phyloP scores from a whole-genome alignment of 1,140 invertebrate species.

The Camponotus floridanus region DNA sequence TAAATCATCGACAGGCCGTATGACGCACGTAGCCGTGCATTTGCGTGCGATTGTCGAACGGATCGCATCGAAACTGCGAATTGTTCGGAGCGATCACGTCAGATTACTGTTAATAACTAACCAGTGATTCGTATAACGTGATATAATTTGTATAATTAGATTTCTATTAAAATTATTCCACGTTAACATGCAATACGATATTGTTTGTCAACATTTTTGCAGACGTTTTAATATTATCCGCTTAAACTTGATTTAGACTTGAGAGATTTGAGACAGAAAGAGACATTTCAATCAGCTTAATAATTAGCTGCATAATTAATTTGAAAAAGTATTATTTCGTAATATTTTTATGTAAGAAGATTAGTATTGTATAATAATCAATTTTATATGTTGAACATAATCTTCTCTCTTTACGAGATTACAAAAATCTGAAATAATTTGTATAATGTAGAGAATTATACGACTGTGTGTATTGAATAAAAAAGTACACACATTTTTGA shows the following conservation, averaged over 20 bases:
- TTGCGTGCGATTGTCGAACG: slow-evolving; percentile 24
- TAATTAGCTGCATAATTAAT: slow-evolving; percentile 26
- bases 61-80: slow-evolving; percentile 40
- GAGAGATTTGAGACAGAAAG: neutral
- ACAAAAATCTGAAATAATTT: slow-evolving; percentile 4
- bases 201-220: neutral
- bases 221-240: neutral
- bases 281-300: neutral
- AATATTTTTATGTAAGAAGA: neutral
- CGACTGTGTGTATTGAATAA: neutral
- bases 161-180: no score
- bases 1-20: slow-evolving; percentile 59
- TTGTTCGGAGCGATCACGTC: neutral
- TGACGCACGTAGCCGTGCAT: slow-evolving; percentile 53
- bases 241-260: neutral
- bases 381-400: neutral
- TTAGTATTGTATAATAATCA: neutral
- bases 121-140: slow-evolving; percentile 13
- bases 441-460: neutral
- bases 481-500: slow-evolving; percentile 1
- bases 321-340: no score
- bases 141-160: neutral
- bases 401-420: neutral
- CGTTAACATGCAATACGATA: neutral
- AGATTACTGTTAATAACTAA: neutral